Evolutionary conservation across 1,140 invertebrate species (phyloP), one percentile per base, ranked within the genome.

Genomic region (Papilio helenus): DNA sequence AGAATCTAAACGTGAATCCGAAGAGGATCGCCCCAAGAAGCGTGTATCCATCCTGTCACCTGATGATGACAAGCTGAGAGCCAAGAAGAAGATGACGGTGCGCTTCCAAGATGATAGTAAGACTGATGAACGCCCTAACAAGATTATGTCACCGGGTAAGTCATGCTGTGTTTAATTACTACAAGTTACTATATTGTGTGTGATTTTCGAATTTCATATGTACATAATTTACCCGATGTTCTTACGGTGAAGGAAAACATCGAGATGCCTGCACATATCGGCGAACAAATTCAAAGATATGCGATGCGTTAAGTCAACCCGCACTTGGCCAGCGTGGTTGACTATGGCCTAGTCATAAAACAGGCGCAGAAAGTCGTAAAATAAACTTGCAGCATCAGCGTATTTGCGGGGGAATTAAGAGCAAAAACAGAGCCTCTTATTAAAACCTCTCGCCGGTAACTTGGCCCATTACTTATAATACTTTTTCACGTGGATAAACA

Each of bases 21-120:
- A 94, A 14, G 92, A 94, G 5, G 93, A 94, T 10, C 87, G 89
- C 58, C 92, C 92, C 1, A 95, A 96, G 84, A 96, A 96, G 82
- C 91, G 95, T 42, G 92, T 95, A 0, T 95, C 95, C 5, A 95
- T 94, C 68, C 89, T 94, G 81, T 91, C 93, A 0, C 93, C 91
- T 0, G 93, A 94, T 8, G 93, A 94, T 58, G 92, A 94, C 39
- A 90, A 90, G 78, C 81, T 93, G 34, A 81, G 91, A 23, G 87
- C 82, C 34, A 94, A 93, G 86, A 94, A 93, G 91, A 94, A 94
- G 80, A 93, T 94, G 92, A 93, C 91, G n/a, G 93, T 94, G 23
- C 90, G 93, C 86, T 94, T 94, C 85, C 92, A 93, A 82, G 93
- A 94, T 20, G 93, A 94, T 76, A 89, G 82, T 81, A 91, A 91